These are phyloP conservation scores for Pseudochirops corinnae DNA, from an alignment of 2,797 vertebrate species.

Conservation along the genomic window DNA sequence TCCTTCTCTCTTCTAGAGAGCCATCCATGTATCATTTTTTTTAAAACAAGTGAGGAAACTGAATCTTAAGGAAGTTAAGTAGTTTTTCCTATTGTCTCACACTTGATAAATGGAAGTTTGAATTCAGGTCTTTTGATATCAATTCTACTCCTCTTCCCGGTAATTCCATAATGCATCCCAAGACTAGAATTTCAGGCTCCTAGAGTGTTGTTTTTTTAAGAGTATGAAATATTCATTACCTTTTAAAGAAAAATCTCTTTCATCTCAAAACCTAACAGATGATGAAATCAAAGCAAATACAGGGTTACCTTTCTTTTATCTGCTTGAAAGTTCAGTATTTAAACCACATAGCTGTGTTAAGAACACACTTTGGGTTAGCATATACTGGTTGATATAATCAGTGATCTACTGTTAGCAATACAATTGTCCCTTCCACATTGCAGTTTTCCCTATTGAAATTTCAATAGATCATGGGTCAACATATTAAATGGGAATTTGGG, in stretches of 20 bases:
- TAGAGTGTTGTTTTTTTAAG: no score
- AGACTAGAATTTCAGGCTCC: background rate
- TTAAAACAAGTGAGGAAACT: background rate
- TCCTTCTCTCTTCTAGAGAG: background rate
- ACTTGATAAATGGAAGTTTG: background rate
- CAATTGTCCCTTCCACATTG: no score
- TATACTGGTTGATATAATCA: background rate
- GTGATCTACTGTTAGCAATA: background rate
- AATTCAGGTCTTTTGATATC: background rate
- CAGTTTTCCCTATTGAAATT: no score
- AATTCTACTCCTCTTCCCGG: background rate
- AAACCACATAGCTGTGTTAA: background rate
- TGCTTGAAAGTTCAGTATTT: background rate
- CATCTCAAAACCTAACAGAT: background rate
- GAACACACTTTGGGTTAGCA: background rate
- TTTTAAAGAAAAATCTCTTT: background rate
- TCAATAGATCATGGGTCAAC: no score
- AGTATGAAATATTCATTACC: background rate
- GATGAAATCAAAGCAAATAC: background rate
- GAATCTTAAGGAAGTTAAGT: background rate
- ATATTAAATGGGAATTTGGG: no score
- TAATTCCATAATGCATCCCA: background rate
- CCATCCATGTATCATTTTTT: background rate
- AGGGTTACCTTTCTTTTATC: background rate
- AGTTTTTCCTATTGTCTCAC: background rate